Base-by-base conservation (phyloP, 2,888 invertebrate genomes). In the Drosophila testacea region DNA sequence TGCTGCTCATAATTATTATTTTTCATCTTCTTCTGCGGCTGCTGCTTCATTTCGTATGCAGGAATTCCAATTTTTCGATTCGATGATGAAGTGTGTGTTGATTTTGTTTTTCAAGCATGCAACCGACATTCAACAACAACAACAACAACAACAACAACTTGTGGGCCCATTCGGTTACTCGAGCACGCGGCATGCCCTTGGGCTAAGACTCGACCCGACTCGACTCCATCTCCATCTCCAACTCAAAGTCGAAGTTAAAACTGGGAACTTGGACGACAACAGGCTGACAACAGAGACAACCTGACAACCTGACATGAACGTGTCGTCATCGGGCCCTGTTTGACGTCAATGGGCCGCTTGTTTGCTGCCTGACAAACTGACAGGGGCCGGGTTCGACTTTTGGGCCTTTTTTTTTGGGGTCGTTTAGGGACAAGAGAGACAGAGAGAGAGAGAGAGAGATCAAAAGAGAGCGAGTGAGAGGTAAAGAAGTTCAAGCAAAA, bases 61-160 rank as follows among this genome's bases (percentile, higher is more conserved):
- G 88, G 88, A 88, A 88, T 88, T 90, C 90, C 85, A 88, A 90
- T 88, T 88, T 85, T 89, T 88, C 88, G 85, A 83, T 57, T 88
- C 86, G 80, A 83, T 85, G 77, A 88, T 85, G 81, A 88, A 82
- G 88, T 89, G 84, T 84, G 88, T 90, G 89, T 89, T 90, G 88
- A 84, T 80, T 87, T 88, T 81, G 84, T 81, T 82, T 85, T 84
- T 80, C 69, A 73, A 82, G 88, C 77, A 69, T 73, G 77, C 70
- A 73, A 73, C 73, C 63, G 73, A 70, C 73, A 76, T 74, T 73
- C 72, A 69, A 69, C 79, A 73, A 51, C 51, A 51, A 55, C 64
- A 57, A 39, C 65, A 69, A 56, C 56, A 62, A 36, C 54, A 61
- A 65, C 65, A 61, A 60, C 62, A 64, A 30, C 50, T 56, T 60